Percentiles rank a stretch among this genome's conserved stretches.
Evolutionary conservation across 2,797 vertebrate species (phyloP).

Genomic region (Dendrocincla tyrannina): DNA sequence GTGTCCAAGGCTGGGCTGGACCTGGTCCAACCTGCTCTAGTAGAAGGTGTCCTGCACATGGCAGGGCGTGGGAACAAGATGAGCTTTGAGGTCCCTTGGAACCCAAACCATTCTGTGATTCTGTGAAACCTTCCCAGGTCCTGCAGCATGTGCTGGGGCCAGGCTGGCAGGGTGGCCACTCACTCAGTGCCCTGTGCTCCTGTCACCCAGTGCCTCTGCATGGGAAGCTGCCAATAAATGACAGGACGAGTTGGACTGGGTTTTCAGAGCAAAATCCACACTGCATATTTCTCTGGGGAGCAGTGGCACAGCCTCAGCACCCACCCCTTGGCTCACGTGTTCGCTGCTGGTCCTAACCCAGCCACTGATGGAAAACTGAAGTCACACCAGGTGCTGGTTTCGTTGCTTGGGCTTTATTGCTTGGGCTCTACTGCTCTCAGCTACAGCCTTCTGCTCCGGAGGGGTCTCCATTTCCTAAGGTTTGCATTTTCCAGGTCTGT

Average conservation of each 20-base stretch:
- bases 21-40: not conserved
- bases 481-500: conserved; percentile 28
- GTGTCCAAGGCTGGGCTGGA: not conserved
- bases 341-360: fast-evolving
- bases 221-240: not conserved
- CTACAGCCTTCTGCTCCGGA: fast-evolving
- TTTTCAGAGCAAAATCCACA: not conserved
- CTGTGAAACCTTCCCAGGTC: not conserved
- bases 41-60: not conserved
- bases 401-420: not conserved
- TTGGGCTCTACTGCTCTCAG: fast-evolving
- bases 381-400: fast-evolving
- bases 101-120: not conserved
- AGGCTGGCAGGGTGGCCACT: not conserved
- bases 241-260: fast-evolving
- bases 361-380: fast-evolving
- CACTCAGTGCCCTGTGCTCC: fast-evolving
- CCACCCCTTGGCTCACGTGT: fast-evolving
- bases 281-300: not conserved
- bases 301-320: not conserved
- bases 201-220: not conserved
- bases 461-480: conserved; percentile 37
- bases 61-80: not conserved
- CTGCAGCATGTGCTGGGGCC: not conserved
- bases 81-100: not conserved